Evolutionary conservation across 2,888 invertebrate species (phyloP), one percentile per base, ranked within the genome.

Genomic region (Latheticus oryzae): DNA sequence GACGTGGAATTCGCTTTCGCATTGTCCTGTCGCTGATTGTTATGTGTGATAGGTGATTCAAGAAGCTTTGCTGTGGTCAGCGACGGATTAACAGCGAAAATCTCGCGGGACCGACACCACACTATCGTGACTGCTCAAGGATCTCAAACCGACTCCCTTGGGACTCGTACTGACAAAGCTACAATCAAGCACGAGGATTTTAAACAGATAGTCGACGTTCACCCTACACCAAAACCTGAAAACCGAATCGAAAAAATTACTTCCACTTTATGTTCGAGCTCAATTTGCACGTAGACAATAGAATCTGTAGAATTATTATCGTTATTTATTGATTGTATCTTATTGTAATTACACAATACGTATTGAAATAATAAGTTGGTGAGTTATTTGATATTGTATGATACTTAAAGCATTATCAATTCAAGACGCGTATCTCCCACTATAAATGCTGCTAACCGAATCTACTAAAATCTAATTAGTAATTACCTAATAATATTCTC

Each of bases 31-130:
- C 51, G 61, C 63, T 63, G 68, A 71, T 71, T 71, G 69, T 71
- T 69, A 71, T 70, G 66, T 68, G 64, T 61, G 69, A 67, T 70
- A 70, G 69, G 70, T 70, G 66, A 69, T 70, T 66, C 69, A 65
- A 65, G 66, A 65, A 67, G 67, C 65, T 66, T n/a, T 63, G 68
- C 71, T 70, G 68, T 63, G 70, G 71, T 71, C 71, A 71, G 70
- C 71, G 58, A 53, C 63, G 69, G 70, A 71, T 70, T 71, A 71
- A 70, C 68, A 63, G 55, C 62, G 59, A 51, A 62, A 61, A 32
- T 67, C 67, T 58, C 65, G 51, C 24, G 67, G 64, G 67, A 64
- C 37, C 12, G 12, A 5, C 52, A 54, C 62, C 61, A 62, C 58
- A 62, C 66, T 67, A 67, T 68, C 66, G 64, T 60, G 60, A 65